A percentile compares a stretch with the other conserved stretches of the same genome.
Conservation (phyloP, 2,113 vertebrate species). For the Hystrix brachyura region DNA sequence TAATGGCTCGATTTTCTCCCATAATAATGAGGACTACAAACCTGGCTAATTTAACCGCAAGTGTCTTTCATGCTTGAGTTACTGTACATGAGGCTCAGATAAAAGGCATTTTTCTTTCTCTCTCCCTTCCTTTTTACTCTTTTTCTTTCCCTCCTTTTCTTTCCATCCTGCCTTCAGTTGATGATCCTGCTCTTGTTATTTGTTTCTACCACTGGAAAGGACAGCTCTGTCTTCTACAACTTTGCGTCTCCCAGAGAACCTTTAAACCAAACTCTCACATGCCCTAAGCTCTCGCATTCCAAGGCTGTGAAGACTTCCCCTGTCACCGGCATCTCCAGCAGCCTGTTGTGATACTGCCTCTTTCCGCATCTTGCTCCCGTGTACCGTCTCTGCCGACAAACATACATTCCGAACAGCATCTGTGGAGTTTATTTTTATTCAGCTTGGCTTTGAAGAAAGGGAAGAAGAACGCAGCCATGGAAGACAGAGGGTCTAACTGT, state of each 20-base stretch:
- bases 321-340: not conserved
- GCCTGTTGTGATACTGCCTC: not conserved
- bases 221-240: not conserved
- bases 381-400: not conserved
- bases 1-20: conserved; percentile 80
- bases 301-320: not conserved
- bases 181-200: not conserved
- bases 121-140: not conserved
- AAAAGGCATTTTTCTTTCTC: conserved; percentile 38
- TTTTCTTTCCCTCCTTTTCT: not conserved
- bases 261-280: not conserved
- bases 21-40: conserved; percentile 76
- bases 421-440: conserved; percentile 19
- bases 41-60: conserved; percentile 77
- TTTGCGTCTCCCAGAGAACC: not conserved
- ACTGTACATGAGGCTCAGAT: conserved; percentile 59
- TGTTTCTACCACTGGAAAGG: not conserved
- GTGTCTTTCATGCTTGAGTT: conserved; percentile 77
- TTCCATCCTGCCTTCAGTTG: not conserved
- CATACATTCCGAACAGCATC: not conserved
- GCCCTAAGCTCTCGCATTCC: not conserved
- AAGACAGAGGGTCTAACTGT: not conserved
- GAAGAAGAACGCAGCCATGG: not conserved
- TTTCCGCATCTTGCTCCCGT: not conserved
- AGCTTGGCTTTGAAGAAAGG: conserved; percentile 10